phyloP scores from a whole-genome alignment of 1,140 invertebrate genomes.

The Cydia splendana region DNA sequence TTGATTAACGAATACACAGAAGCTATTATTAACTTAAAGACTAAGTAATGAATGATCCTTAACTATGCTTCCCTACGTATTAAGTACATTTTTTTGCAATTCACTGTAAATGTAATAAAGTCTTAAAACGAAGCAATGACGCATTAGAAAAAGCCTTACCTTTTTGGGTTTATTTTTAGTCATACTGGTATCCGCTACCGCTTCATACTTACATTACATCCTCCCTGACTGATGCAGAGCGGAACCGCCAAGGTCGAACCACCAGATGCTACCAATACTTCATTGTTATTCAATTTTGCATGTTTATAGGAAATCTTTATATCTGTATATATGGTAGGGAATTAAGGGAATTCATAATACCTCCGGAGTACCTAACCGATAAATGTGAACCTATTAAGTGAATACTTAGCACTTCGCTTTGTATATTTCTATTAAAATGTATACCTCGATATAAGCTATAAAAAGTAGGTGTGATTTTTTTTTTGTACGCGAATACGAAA shows the following conservation, averaged over 20 bases:
- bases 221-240: background rate
- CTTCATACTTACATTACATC: background rate
- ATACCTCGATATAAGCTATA: too few species aligned
- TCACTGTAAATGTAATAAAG: too few species aligned
- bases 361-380: background rate
- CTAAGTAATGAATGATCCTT: too few species aligned
- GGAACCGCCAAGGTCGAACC: background rate
- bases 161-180: background rate
- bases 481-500: too few species aligned
- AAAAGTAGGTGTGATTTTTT: too few species aligned
- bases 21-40: too few species aligned
- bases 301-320: background rate
- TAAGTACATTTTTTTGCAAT: too few species aligned
- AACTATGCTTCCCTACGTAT: too few species aligned
- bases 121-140: background rate
- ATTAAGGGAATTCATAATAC: background rate
- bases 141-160: background rate
- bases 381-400: background rate
- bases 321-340: background rate
- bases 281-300: slow-evolving; percentile 10
- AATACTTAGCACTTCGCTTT: too few species aligned
- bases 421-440: too few species aligned
- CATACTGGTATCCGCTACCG: background rate
- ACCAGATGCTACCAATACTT: slow-evolving; percentile 26
- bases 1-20: too few species aligned